Percentiles rank a stretch among this genome's conserved stretches.
These are phyloP conservation scores for Dorcus hopei DNA, from an alignment of 2,888 invertebrate genomes.

Conservation along the genomic window DNA sequence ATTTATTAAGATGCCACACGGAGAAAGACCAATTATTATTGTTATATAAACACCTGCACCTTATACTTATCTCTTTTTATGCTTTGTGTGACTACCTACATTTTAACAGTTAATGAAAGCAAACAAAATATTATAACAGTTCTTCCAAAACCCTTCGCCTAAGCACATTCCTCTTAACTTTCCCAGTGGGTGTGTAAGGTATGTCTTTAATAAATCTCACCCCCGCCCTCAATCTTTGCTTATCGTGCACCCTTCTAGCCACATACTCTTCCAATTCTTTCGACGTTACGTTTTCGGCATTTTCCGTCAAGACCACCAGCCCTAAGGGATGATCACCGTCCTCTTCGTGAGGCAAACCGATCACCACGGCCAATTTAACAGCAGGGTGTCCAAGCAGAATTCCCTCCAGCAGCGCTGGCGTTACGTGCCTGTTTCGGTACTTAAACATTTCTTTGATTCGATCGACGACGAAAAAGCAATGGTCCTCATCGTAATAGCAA, in stretches of 20 bases:
- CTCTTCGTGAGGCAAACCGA: constrained; percentile 28
- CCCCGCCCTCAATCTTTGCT: constrained; percentile 40
- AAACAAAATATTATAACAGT: neutral
- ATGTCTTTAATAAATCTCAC: constrained; percentile 36
- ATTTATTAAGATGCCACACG: too few species aligned
- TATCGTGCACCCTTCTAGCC: constrained; percentile 35
- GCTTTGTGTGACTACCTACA: too few species aligned
- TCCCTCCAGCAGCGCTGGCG: constrained; percentile 26
- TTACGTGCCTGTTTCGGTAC: constrained; percentile 25
- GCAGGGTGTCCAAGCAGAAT: constrained; percentile 27
- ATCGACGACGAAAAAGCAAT: constrained; percentile 52
- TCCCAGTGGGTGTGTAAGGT: constrained; percentile 42
- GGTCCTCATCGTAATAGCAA: constrained; percentile 52
- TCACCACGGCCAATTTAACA: constrained; percentile 24
- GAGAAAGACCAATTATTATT: too few species aligned
- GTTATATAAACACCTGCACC: too few species aligned
- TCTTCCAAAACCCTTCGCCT: constrained; percentile 6
- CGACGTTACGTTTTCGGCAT: constrained; percentile 31
- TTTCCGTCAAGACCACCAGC: constrained; percentile 8
- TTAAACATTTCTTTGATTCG: constrained; percentile 52
- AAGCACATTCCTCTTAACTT: constrained; percentile 29
- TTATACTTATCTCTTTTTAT: too few species aligned
- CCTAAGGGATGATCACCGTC: constrained; percentile 32
- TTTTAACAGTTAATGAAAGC: too few species aligned
- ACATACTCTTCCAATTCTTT: constrained; percentile 37